Evolutionary conservation across 2,888 invertebrate species (phyloP).

Genomic region (Neuroscelio doddi): DNA sequence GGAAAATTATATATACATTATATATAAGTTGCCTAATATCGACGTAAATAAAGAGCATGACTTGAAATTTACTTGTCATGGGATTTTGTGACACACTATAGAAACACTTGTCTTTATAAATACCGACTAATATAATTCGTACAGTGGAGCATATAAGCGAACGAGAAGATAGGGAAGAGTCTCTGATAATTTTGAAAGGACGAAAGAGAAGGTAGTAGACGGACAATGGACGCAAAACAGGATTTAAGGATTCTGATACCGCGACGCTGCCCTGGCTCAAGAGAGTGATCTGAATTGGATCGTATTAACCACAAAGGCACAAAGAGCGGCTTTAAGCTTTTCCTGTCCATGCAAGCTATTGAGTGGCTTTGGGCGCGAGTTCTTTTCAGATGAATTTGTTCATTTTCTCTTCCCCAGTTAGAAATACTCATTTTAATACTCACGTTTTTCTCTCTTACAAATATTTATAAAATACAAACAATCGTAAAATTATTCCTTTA

Average conservation of each 20-base stretch:
- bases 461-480: too few relatives aligned
- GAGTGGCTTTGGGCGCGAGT: conserved; percentile 47
- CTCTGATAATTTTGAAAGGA: conserved; percentile 48
- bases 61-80: too few relatives aligned
- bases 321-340: conserved; percentile 50
- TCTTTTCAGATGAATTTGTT: conserved; percentile 20
- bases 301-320: conserved; percentile 59
- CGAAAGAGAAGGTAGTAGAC: conserved; percentile 45
- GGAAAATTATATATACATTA: too few relatives aligned
- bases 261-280: conserved; percentile 35
- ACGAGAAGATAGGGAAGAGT: conserved; percentile 13
- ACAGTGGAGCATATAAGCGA: background rate
- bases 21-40: too few relatives aligned
- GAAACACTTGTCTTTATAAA: background rate
- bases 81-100: background rate
- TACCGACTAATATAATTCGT: background rate
- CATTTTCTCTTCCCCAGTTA: conserved; percentile 11
- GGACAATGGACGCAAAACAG: conserved; percentile 61
- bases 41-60: too few relatives aligned
- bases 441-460: too few relatives aligned
- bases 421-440: too few relatives aligned
- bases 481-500: too few relatives aligned
- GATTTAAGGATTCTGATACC: conserved; percentile 60
- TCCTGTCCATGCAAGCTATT: conserved; percentile 44
- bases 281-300: conserved; percentile 59